These are phyloP conservation scores for Leptothorax acervorum DNA, from an alignment of 2,888 invertebrate species.

Conservation along the genomic window DNA sequence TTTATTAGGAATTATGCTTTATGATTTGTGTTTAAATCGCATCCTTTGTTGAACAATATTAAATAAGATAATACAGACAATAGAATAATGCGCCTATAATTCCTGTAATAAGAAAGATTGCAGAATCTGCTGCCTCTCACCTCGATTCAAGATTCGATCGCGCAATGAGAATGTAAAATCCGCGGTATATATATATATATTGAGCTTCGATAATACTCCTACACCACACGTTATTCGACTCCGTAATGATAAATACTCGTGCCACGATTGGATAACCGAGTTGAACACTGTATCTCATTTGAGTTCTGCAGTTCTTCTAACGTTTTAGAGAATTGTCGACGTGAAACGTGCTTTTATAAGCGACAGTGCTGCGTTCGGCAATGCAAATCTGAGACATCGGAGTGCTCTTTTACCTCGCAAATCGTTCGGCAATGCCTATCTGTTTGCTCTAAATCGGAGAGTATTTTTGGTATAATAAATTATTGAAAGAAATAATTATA, in stretches of 20 bases:
- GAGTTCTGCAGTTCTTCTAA: not conserved
- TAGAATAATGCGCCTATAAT: not conserved
- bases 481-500: no score
- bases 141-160: not conserved
- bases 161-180: not conserved
- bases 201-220: not conserved
- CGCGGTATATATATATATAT: not conserved
- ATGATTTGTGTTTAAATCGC: not conserved
- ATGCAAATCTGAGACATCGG: no score
- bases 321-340: not conserved
- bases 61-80: not conserved
- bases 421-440: no score
- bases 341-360: not conserved
- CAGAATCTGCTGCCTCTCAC: not conserved
- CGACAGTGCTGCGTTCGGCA: no score
- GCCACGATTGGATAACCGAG: not conserved
- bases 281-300: not conserved
- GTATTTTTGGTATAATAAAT: no score
- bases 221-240: not conserved
- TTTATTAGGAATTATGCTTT: not conserved
- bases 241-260: not conserved
- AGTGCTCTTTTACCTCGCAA: no score
- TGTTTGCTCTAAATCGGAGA: no score
- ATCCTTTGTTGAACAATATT: not conserved
- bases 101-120: not conserved